phyloP scores from a whole-genome alignment of 2,797 vertebrate genomes.

The Oophaga sylvatica region DNA sequence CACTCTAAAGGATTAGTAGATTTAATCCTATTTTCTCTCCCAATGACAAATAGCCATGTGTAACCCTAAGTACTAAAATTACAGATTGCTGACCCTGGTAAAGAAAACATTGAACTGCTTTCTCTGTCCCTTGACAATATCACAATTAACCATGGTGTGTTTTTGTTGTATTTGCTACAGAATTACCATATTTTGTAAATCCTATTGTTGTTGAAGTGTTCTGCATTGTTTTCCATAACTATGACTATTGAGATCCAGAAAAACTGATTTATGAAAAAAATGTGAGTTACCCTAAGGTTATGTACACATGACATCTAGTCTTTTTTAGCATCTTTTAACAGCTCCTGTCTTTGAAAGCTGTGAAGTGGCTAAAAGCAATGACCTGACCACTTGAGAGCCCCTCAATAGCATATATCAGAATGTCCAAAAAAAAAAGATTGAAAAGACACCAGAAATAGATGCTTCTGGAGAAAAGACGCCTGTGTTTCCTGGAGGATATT shows the following conservation, averaged over 20 bases:
- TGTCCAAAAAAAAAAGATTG: too few relatives aligned
- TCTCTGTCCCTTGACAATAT: not conserved
- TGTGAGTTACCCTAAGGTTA: too few relatives aligned
- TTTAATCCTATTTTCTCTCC: slow-evolving; percentile 10
- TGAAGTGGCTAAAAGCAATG: too few relatives aligned
- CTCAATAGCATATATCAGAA: too few relatives aligned
- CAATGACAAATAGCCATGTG: not conserved
- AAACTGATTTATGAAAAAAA: too few relatives aligned
- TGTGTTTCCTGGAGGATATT: too few relatives aligned
- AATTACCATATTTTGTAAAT: slow-evolving; percentile 10
- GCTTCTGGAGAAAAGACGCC: too few relatives aligned
- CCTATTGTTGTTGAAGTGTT: not conserved
- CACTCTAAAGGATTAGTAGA: not conserved
- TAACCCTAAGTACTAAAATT: not conserved
- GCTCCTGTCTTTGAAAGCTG: too few relatives aligned
- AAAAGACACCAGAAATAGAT: too few relatives aligned
- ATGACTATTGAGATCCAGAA: not conserved
- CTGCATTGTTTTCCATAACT: not conserved
- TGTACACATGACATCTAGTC: too few relatives aligned
- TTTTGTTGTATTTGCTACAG: not conserved
- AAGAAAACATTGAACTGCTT: not conserved
- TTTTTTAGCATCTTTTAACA: too few relatives aligned
- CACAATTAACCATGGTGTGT: not conserved
- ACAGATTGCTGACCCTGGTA: not conserved
- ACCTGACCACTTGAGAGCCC: too few relatives aligned